These are phyloP conservation scores for Dryomyza anilis DNA, from an alignment of 2,888 invertebrate genomes.

Conservation along the genomic window DNA sequence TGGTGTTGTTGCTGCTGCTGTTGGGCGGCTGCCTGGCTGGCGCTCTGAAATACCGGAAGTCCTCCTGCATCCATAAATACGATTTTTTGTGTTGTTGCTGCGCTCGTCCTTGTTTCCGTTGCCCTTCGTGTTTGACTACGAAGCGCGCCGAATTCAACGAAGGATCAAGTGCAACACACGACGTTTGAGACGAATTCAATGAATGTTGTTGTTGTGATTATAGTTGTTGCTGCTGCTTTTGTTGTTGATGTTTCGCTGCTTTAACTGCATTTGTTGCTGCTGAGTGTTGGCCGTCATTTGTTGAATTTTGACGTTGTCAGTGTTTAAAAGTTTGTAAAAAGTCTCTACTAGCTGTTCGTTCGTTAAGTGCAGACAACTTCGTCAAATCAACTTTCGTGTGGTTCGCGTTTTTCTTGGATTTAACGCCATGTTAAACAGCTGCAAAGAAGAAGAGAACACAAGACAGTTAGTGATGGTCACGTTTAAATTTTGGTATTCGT, in stretches of 20 bases:
- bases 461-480: too few species aligned
- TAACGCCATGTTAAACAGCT: slow-evolving; percentile 25
- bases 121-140: slow-evolving; percentile 39
- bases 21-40: slow-evolving; percentile 61
- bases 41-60: slow-evolving; percentile 62
- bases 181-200: slow-evolving; percentile 4
- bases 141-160: slow-evolving; percentile 39
- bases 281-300: too few species aligned
- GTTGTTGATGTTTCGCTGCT: slow-evolving; percentile 9
- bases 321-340: too few species aligned
- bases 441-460: slow-evolving; percentile 4
- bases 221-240: slow-evolving; percentile 11
- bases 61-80: slow-evolving; percentile 63
- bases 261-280: too few species aligned
- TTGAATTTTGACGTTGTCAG: background rate
- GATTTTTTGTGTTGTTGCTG: slow-evolving; percentile 47
- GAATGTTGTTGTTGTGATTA: background rate
- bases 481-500: too few species aligned
- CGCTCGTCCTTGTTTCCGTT: slow-evolving; percentile 49
- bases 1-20: slow-evolving; percentile 58
- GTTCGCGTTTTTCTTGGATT: background rate
- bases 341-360: too few species aligned
- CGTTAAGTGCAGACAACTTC: too few species aligned
- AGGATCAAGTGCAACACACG: slow-evolving; percentile 35
- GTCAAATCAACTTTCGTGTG: background rate